These are phyloP conservation scores for Malurus cyaneus DNA, from an alignment of 2,113 vertebrate species.

Conservation along the genomic window DNA sequence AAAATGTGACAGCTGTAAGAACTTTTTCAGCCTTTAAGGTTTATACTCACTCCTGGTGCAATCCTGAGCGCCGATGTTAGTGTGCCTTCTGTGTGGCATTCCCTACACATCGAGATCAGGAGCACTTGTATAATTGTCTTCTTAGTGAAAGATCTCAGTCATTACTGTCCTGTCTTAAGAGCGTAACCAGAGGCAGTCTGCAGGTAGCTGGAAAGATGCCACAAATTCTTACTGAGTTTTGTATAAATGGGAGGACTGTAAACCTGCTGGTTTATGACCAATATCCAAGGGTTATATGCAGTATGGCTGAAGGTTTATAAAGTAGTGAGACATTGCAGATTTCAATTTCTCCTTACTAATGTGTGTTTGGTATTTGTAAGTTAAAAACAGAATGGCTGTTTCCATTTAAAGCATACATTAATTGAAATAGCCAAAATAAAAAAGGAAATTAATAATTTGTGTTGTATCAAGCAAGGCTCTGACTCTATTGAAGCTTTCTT, in stretches of 20 bases:
- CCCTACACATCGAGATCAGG: fast-evolving
- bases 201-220: not conserved
- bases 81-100: not conserved
- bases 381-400: not conserved
- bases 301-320: not conserved
- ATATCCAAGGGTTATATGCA: not conserved
- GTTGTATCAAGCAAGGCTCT: not conserved
- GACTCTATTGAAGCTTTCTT: not conserved
- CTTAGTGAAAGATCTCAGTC: not conserved
- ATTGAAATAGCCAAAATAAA: not conserved
- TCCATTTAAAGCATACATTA: not conserved
- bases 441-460: not conserved
- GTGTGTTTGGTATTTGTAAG: not conserved
- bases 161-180: not conserved
- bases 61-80: not conserved
- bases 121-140: fast-evolving
- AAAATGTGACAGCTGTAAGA: not conserved
- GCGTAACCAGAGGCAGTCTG: not conserved
- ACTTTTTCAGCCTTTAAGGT: not conserved
- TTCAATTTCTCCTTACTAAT: not conserved
- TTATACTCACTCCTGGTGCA: not conserved
- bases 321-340: not conserved
- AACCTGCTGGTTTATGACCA: not conserved
- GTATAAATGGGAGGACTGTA: not conserved
- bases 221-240: not conserved